Base-by-base conservation (phyloP, 2,888 invertebrate genomes). In the Agonum fuliginosum region DNA sequence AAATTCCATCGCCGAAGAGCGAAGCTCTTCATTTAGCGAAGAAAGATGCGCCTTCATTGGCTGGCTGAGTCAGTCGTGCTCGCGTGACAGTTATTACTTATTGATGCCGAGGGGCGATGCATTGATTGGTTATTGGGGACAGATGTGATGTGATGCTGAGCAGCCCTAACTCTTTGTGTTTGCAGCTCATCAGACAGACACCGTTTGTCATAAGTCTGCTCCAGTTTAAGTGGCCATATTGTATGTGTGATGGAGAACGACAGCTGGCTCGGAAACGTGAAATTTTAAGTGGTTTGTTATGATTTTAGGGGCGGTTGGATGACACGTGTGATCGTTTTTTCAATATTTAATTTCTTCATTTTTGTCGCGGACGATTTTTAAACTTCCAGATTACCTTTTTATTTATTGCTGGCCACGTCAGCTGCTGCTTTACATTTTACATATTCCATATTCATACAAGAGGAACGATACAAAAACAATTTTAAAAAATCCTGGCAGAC, bases 261-360 rank as follows among this genome's bases (percentile, higher is more conserved):
- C 75, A 75, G 75, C 65, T 75, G 75, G 48, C 22, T 20, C 17
- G 54, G 27, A 12, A 12, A 51, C 30, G 48, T 67, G 48, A 75
- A 75, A 75, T 34, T 67, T 48, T 67, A 75, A 75, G 75, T 75
- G 65, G 62, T 46, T 43, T 74, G 43, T 74, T 74, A 74, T 74
- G 62, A 62, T 74, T 74, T 74, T 27, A 27, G 43, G 41, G 74
- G 30, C 27, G 14, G n/a, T 27, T 71, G 27, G 43, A 37, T 43
- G 27, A 37, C 30, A 19, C 27, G 46, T 20, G 24, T 41, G 67
- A 22, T 51, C 58, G 43, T 67, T 75, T 48, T 30, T 67, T 75
- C 75, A 67, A 75, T 75, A 65, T 75, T 75, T 75, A 75, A 75
- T 75, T 67, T 75, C 75, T 75, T 75, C 75, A 75, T 75, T 75